These are phyloP conservation scores for Anodontia alba DNA, from an alignment of 2,888 invertebrate genomes.

Conservation along the genomic window DNA sequence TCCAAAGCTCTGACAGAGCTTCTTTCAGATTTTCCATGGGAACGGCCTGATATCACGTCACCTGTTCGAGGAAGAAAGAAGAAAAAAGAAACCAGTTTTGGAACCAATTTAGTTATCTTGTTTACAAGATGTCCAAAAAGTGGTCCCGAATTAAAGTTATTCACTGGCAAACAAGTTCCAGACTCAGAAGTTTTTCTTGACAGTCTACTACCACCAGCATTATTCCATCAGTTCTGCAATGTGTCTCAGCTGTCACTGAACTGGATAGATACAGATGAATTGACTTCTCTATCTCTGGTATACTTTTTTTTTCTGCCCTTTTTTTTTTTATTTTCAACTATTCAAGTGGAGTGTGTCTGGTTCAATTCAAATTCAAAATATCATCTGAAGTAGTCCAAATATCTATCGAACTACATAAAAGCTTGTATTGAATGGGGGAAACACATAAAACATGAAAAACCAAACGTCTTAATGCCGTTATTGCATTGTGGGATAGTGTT, in stretches of 20 bases:
- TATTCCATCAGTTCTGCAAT: constrained; percentile 67
- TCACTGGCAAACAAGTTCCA: constrained; percentile 75
- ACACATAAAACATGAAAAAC: no score
- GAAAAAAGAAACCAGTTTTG: constrained; percentile 16
- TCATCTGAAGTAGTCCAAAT: no score
- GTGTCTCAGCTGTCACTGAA: constrained; percentile 65
- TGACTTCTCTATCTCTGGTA: background rate
- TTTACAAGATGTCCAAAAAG: constrained; percentile 71
- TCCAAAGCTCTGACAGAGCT: constrained; percentile 73
- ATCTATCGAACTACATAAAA: no score
- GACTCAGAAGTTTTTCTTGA: constrained; percentile 77
- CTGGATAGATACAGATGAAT: constrained; percentile 71
- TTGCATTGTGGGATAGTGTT: no score
- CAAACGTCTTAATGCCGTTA: no score
- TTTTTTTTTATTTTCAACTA: background rate
- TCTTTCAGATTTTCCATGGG: constrained; percentile 78
- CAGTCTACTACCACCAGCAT: constrained; percentile 71
- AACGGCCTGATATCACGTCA: constrained; percentile 73
- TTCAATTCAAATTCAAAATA: no score
- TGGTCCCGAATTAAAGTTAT: constrained; percentile 58
- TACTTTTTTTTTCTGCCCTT: background rate
- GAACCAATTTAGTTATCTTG: constrained; percentile 68
- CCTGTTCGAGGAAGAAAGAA: constrained; percentile 65
- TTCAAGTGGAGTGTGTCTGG: no score
- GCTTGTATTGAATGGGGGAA: no score